Evolutionary conservation across 2,888 invertebrate genomes (phyloP).

Genomic region (Scotopteryx bipunctaria): DNA sequence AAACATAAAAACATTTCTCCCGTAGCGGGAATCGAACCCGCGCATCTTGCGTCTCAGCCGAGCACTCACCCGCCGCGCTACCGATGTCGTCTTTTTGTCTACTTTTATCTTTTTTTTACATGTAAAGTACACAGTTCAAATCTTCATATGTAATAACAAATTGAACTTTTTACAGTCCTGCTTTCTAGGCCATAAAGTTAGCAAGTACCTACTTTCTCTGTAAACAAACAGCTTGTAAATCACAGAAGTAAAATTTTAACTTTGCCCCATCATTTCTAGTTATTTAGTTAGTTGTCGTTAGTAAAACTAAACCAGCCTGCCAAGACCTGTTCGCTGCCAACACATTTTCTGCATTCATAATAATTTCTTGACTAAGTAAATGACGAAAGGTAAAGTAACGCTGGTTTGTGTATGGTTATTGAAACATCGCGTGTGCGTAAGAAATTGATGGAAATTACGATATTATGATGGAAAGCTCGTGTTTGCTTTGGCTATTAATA

Average conservation of each 20-base stretch:
- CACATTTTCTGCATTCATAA: constrained; percentile 7
- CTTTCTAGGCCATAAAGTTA: no score
- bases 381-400: constrained; percentile 27
- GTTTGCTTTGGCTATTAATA: constrained; percentile 1
- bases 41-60: no score
- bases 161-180: no score
- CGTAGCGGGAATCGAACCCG: no score
- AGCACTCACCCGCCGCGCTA: no score
- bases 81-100: no score
- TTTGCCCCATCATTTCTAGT: constrained; percentile 11
- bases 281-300: constrained; percentile 5
- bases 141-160: no score
- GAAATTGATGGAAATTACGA: constrained; percentile 43
- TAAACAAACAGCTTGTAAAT: no score
- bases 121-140: no score
- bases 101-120: no score
- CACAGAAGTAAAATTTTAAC: background rate
- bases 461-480: constrained; percentile 7
- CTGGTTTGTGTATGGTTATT: constrained; percentile 42
- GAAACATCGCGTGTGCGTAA: constrained; percentile 49
- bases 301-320: constrained; percentile 24
- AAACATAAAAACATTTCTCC: no score
- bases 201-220: no score
- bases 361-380: constrained; percentile 17
- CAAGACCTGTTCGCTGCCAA: constrained; percentile 30